Percentiles rank a stretch among this genome's conserved stretches.
Conservation (phyloP, 2,888 invertebrate genomes). For the Epicampocera succincta region DNA sequence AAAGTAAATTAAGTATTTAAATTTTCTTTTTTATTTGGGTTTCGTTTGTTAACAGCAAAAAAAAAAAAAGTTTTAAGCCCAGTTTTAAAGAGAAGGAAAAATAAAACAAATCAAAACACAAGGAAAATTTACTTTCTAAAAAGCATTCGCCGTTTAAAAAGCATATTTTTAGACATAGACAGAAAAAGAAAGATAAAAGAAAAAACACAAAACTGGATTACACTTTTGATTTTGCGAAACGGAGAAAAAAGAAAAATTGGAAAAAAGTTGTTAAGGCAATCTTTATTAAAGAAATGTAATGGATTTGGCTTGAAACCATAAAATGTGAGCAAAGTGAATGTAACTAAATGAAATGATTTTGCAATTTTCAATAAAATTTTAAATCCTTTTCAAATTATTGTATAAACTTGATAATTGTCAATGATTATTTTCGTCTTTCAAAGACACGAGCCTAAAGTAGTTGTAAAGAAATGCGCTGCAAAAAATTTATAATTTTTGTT, state of each 20-base stretch:
- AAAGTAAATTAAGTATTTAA: constrained; percentile 19
- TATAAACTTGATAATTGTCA: no score
- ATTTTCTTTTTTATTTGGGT: constrained; percentile 22
- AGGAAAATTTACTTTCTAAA: constrained; percentile 67
- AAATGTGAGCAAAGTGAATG: constrained; percentile 53
- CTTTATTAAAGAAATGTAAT: neutral
- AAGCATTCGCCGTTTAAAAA: constrained; percentile 54
- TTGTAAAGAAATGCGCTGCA: no score
- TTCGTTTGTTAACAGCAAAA: neutral
- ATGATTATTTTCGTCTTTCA: no score
- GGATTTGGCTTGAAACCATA: neutral
- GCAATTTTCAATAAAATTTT: no score
- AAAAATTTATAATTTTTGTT: no score
- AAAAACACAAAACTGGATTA: constrained; percentile 35
- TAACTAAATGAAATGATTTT: neutral
- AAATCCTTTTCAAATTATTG: no score
- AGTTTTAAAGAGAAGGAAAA: neutral
- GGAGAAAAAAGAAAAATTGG: constrained; percentile 10
- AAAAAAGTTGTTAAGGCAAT: constrained; percentile 48
- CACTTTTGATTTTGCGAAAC: constrained; percentile 30
- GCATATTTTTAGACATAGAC: constrained; percentile 14
- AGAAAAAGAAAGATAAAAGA: constrained; percentile 1
- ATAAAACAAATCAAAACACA: constrained; percentile 10
- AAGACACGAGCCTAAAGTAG: no score
- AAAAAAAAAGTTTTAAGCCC: constrained; percentile 8